phyloP scores from a whole-genome alignment of 1,140 invertebrate genomes.

The Papilio dardanus region DNA sequence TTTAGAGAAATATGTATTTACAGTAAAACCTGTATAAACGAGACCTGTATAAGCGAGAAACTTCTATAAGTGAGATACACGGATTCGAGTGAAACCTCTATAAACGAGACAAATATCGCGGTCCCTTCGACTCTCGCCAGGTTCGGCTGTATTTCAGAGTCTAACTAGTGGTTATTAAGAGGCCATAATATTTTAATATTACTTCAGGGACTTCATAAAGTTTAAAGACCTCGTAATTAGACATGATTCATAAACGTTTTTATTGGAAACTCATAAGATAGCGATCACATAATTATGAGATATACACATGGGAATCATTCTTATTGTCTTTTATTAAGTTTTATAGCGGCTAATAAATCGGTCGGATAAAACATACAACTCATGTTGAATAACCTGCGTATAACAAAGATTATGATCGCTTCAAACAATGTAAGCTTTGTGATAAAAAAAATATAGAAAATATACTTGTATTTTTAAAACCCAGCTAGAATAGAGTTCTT shows the following conservation, averaged over 20 bases:
- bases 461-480: background rate
- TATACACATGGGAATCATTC: slow-evolving; percentile 36
- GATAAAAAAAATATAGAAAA: background rate
- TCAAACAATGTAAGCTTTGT: slow-evolving; percentile 10
- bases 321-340: slow-evolving; percentile 35
- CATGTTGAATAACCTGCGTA: slow-evolving; percentile 16
- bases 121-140: too few species aligned
- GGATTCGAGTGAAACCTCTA: too few species aligned
- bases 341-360: slow-evolving; percentile 27
- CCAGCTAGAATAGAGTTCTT: background rate
- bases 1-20: too few species aligned
- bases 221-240: slow-evolving; percentile 37
- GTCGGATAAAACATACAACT: slow-evolving; percentile 14
- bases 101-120: too few species aligned
- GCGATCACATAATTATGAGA: slow-evolving; percentile 26
- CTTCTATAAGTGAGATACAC: too few species aligned
- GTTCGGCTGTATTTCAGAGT: too few species aligned
- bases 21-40: too few species aligned
- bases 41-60: too few species aligned
- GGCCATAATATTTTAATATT: background rate
- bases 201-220: slow-evolving; percentile 12
- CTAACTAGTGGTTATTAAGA: background rate
- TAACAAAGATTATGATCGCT: background rate
- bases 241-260: slow-evolving; percentile 34
- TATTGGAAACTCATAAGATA: slow-evolving; percentile 38